Evolutionary conservation across 1,140 invertebrate genomes (phyloP), one percentile per base, ranked within the genome.

Genomic region (roundworm (Caenorhabditis elegans)): DNA sequence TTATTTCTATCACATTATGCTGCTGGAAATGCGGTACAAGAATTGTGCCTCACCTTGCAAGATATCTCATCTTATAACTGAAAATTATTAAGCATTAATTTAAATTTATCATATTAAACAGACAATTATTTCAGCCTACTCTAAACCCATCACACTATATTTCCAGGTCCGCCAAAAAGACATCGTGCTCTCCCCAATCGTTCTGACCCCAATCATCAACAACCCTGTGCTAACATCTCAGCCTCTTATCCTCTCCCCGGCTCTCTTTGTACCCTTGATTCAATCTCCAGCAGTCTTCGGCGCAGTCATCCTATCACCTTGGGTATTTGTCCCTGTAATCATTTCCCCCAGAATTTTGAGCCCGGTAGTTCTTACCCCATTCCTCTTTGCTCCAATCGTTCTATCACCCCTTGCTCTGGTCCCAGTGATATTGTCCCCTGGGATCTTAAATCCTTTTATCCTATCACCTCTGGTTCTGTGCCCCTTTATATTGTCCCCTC

Each of bases 291-390:
- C 84, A 10, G 48, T 86, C 11, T 83, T 86, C 24, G 85, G 85
- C 8, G 24, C 78, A 19, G 78, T 78, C 47, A 86, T 86, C n/a
- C 77, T 86, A 10, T 34, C 75, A 13, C 85, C 85, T 4, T 86
- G 78, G 82, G 53, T 46, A 78, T 86, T 85, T 39, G 55, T 76
- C 22, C 84, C 84, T n/a, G 43, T 85, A 5, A 89, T 88, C 77
- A 49, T 89, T 11, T 60, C 80, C 4, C 87, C 87, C 48, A 34
- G 86, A 11, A 24, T 78, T 53, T 79, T 86, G 6, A 47, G 34
- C 36, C 85, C 85, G 2, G 53, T 85, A 5, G 86, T 88, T 78
- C 49, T 88, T 5, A 76, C 82, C 0, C 87, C 87, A 19, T 31
- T 85, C 10, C 36, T 86, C 17, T 79, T 86, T 24, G 53, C 83